These are phyloP conservation scores for Cliona cf. orientalis DNA, from an alignment of 37 sponge, comb jelly and placozoan genomes.

Conservation along the genomic window DNA sequence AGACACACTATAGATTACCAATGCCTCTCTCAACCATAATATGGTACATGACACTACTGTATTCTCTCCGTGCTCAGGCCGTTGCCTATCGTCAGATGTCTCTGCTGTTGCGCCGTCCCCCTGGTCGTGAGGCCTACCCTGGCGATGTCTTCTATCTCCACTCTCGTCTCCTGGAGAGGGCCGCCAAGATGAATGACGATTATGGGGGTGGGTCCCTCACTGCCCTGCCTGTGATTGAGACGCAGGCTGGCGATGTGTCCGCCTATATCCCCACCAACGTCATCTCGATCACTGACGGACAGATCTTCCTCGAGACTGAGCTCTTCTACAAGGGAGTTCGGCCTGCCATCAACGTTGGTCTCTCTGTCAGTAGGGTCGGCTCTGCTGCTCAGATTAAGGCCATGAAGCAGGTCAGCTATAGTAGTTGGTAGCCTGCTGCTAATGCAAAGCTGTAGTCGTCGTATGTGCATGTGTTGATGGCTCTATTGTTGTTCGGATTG, in stretches of 20 bases:
- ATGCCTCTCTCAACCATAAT: neutral
- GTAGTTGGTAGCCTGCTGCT: neutral
- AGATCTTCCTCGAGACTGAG: conserved; percentile 98
- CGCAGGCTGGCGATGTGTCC: conserved; percentile 99
- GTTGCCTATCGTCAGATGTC: conserved; percentile 99
- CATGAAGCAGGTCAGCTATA: conserved; percentile 91
- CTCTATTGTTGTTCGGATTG: neutral
- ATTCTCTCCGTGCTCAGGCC: conserved; percentile 60
- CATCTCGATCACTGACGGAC: conserved; percentile 99
- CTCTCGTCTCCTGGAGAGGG: conserved; percentile 97
- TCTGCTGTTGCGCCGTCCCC: conserved; percentile 95
- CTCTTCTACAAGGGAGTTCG: conserved; percentile 99
- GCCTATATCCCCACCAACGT: conserved; percentile 99
- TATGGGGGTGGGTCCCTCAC: conserved; percentile 99
- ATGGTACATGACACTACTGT: neutral
- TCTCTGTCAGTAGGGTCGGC: conserved; percentile 98
- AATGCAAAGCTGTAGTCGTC: neutral
- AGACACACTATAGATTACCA: neutral
- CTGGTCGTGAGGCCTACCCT: conserved; percentile 99
- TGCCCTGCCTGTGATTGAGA: conserved; percentile 99
- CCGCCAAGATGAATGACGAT: conserved; percentile 98
- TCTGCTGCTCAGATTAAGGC: conserved; percentile 99
- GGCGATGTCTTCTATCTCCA: conserved; percentile 99
- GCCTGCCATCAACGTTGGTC: conserved; percentile 99
- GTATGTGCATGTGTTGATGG: neutral